Evolutionary conservation across 2,888 invertebrate species (phyloP).

Genomic region (Andrena flavipes): DNA sequence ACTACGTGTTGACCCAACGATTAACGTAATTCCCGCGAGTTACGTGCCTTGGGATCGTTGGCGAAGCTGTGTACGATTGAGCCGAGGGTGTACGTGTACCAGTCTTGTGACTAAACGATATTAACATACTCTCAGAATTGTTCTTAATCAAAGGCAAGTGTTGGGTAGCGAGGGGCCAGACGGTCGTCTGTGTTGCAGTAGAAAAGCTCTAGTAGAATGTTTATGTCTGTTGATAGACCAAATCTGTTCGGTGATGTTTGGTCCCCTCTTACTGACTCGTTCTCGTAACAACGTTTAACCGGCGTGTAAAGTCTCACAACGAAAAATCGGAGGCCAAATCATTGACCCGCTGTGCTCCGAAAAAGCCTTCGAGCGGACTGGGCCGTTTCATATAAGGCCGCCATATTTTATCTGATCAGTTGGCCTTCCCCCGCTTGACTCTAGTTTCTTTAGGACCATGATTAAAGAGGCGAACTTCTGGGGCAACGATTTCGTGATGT

Average conservation of each 20-base stretch:
- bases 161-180: conserved; percentile 8
- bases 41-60: conserved; percentile 12
- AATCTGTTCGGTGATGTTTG: conserved; percentile 60
- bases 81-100: conserved; percentile 17
- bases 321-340: conserved; percentile 70
- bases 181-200: conserved; percentile 3
- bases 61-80: conserved; percentile 19
- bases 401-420: conserved; percentile 77
- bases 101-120: conserved; percentile 56
- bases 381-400: conserved; percentile 81
- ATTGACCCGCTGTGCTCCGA: conserved; percentile 74
- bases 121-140: conserved; percentile 46
- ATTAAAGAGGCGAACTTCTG: conserved; percentile 95
- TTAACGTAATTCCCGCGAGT: conserved; percentile 35
- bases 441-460: conserved; percentile 89
- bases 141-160: conserved; percentile 2
- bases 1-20: conserved; percentile 19
- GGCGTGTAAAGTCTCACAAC: conserved; percentile 38
- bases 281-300: conserved; percentile 45
- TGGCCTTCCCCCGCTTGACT: conserved; percentile 82
- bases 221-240: conserved; percentile 34
- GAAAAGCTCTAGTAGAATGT: conserved; percentile 20
- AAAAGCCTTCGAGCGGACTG: conserved; percentile 84
- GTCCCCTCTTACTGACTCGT: conserved; percentile 9
- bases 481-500: conserved; percentile 93